phyloP scores from a whole-genome alignment of 2,797 vertebrate species.

The Cryptoblepharus egeriae region DNA sequence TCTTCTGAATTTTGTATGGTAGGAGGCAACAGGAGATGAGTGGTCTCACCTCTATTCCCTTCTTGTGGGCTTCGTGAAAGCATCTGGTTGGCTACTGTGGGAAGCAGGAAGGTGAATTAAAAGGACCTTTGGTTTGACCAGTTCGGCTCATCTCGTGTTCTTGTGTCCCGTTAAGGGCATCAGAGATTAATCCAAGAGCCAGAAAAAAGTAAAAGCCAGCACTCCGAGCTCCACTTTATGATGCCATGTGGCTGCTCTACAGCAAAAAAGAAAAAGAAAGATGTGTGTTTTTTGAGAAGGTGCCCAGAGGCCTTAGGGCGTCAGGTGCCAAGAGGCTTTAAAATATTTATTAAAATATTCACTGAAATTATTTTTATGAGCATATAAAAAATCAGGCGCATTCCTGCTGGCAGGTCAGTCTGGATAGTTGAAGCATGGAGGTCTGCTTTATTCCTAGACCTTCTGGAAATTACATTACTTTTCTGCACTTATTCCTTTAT shows the following conservation, averaged over 20 bases:
- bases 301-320: slow-evolving; percentile 2
- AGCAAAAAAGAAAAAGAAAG: not conserved
- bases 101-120: not conserved
- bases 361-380: not conserved
- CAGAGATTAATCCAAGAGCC: not conserved
- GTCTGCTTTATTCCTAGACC: not conserved
- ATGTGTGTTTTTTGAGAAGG: not conserved
- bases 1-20: not conserved
- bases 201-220: not conserved
- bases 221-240: not conserved
- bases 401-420: not conserved
- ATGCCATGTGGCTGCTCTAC: not conserved
- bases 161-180: not conserved
- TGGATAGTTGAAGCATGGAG: not conserved
- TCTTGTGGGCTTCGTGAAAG: not conserved
- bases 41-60: not conserved
- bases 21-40: not conserved
- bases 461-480: not conserved
- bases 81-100: not conserved
- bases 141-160: not conserved
- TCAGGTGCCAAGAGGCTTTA: not conserved
- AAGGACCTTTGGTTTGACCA: not conserved
- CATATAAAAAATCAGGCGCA: not conserved
- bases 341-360: slow-evolving; percentile 2
- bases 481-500: too few species aligned